Evolutionary conservation across 2,888 invertebrate species (phyloP).

Genomic region (Eurytoma californica): DNA sequence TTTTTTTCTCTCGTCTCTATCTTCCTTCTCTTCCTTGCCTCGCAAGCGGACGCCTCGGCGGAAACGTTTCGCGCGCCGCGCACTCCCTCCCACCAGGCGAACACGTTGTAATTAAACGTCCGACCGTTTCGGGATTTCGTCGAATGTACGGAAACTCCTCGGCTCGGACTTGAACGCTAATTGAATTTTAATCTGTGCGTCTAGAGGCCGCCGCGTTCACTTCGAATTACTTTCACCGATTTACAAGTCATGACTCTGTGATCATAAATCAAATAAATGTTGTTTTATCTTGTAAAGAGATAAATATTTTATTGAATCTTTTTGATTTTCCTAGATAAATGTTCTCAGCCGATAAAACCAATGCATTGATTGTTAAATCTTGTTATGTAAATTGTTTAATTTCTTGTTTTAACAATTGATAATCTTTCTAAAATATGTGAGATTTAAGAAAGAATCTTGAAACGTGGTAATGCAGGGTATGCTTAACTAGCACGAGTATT

Average conservation of each 20-base stretch:
- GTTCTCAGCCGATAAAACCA: too few relatives aligned
- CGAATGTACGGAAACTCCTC: background rate
- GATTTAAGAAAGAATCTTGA: too few relatives aligned
- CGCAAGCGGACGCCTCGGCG: background rate
- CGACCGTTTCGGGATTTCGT: constrained; percentile 12
- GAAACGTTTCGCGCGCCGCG: background rate
- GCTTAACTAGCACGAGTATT: too few relatives aligned
- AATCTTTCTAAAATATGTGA: too few relatives aligned
- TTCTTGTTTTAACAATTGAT: too few relatives aligned
- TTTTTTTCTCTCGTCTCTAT: background rate
- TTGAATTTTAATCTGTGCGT: constrained; percentile 46
- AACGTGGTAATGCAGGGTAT: too few relatives aligned
- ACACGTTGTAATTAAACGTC: constrained; percentile 23
- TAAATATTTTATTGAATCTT: too few relatives aligned
- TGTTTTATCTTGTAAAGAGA: too few relatives aligned
- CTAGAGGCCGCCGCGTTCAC: background rate
- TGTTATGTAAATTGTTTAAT: too few relatives aligned
- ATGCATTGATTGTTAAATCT: too few relatives aligned
- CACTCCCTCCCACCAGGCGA: too few relatives aligned
- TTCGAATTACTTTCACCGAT: constrained; percentile 12
- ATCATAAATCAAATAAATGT: background rate
- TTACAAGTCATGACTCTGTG: constrained; percentile 15
- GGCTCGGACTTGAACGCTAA: constrained; percentile 15
- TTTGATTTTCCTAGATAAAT: too few relatives aligned
- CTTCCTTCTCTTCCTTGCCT: background rate